Evolutionary conservation across 2,113 vertebrate genomes (phyloP).

Genomic region (Hyperopisus bebe): DNA sequence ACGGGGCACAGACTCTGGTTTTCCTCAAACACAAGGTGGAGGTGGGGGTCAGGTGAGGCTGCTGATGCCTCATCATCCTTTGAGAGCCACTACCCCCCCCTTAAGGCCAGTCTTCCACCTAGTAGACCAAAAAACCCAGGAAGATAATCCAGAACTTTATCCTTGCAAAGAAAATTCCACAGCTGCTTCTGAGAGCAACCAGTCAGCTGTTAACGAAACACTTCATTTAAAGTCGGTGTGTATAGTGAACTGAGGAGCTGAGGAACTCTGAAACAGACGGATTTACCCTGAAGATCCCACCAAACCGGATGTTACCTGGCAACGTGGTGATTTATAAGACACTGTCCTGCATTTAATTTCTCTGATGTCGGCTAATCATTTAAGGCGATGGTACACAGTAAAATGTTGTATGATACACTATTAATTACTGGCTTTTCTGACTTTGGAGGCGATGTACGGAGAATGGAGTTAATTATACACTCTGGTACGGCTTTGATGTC

Average conservation of each 20-base stretch:
- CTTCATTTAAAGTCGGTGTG: not conserved
- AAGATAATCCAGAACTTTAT: not conserved
- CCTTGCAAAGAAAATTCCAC: not conserved
- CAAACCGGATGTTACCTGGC: not conserved
- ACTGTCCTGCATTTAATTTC: conserved; percentile 41
- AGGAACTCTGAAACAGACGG: not conserved
- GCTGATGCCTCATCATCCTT: conserved; percentile 18
- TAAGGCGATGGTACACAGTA: conserved; percentile 55
- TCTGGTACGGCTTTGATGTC: conserved; percentile 40
- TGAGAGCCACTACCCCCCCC: not conserved
- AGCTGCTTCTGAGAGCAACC: not conserved
- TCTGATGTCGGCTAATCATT: conserved; percentile 56
- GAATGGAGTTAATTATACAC: conserved; percentile 48
- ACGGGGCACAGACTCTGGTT: conserved; percentile 46
- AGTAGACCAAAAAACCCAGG: conserved; percentile 16
- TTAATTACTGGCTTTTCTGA: conserved; percentile 55
- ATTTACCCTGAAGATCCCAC: not conserved
- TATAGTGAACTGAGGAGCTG: not conserved
- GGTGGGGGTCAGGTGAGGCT: not conserved
- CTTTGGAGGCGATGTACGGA: conserved; percentile 53
- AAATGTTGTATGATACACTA: conserved; percentile 52
- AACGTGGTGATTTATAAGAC: conserved; percentile 47
- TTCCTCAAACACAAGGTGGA: conserved; percentile 47
- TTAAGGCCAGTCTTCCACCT: not conserved
- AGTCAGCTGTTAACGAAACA: not conserved